Evolutionary conservation across 2,797 vertebrate genomes (phyloP).

Genomic region (Muscicapa striata): DNA sequence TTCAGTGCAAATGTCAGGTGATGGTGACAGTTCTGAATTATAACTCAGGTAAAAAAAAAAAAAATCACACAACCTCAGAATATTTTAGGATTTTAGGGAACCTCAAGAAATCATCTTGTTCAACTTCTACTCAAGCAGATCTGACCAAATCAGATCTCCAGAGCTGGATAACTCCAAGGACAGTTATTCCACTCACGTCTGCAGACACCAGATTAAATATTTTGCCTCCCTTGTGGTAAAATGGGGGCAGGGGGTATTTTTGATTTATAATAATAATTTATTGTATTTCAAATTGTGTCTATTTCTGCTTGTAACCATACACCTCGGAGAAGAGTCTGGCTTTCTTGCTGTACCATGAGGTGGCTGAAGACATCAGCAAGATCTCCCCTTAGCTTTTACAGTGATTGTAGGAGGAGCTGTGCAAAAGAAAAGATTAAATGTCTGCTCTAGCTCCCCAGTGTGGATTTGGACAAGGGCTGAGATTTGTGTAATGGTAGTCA

Average conservation of each 20-base stretch:
- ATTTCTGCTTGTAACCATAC: background rate
- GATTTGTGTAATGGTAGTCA: conserved; percentile 13
- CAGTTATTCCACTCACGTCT: background rate
- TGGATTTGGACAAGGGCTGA: conserved; percentile 10
- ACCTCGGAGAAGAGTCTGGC: background rate
- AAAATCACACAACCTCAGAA: background rate
- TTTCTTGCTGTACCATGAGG: background rate
- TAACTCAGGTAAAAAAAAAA: background rate
- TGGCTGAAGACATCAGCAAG: background rate
- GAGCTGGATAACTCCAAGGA: background rate
- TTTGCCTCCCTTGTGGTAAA: background rate
- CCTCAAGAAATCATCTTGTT: background rate
- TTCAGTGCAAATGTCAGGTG: background rate
- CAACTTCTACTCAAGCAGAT: background rate
- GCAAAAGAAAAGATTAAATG: background rate
- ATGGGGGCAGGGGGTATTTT: background rate
- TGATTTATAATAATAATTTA: background rate
- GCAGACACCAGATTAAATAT: background rate
- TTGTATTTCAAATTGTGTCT: background rate
- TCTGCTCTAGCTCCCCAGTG: background rate
- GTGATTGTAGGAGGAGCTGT: background rate
- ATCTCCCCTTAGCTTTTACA: background rate
- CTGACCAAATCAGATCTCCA: background rate
- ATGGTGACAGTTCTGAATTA: background rate
- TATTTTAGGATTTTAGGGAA: background rate